Evolutionary conservation across 1,140 invertebrate genomes (phyloP).

Genomic region (Stratiolaelaps scimitus): DNA sequence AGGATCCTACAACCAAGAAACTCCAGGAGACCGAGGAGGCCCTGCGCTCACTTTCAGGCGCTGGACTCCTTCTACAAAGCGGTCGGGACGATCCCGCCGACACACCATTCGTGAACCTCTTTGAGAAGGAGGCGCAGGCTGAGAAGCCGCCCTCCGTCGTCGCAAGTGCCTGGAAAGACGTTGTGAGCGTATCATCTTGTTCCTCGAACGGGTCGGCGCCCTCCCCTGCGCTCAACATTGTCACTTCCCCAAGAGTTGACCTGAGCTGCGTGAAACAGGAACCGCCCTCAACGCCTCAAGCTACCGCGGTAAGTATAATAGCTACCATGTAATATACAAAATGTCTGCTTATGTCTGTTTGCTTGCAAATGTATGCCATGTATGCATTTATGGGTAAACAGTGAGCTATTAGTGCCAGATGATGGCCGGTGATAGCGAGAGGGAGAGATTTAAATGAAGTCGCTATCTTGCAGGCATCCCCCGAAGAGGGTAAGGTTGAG

Average conservation of each 20-base stretch:
- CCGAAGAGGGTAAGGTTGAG: slow-evolving; percentile 12
- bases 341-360: background rate
- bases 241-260: slow-evolving; percentile 28
- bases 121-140: slow-evolving; percentile 49
- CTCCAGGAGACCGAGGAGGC: slow-evolving; percentile 69
- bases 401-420: too few species aligned
- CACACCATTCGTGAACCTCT: slow-evolving; percentile 61
- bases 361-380: background rate
- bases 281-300: slow-evolving; percentile 29
- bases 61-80: slow-evolving; percentile 40
- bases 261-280: slow-evolving; percentile 26
- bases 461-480: slow-evolving; percentile 16
- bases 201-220: slow-evolving; percentile 34
- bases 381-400: background rate
- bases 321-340: background rate
- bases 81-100: slow-evolving; percentile 13
- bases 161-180: slow-evolving; percentile 47
- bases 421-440: background rate
- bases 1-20: slow-evolving; percentile 15
- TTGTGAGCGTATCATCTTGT: slow-evolving; percentile 50
- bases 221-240: slow-evolving; percentile 30
- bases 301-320: background rate
- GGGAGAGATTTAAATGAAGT: background rate
- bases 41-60: slow-evolving; percentile 61
- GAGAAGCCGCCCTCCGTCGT: slow-evolving; percentile 32